phyloP scores from a whole-genome alignment of 2,888 invertebrate genomes.

The Suillia variegata region DNA sequence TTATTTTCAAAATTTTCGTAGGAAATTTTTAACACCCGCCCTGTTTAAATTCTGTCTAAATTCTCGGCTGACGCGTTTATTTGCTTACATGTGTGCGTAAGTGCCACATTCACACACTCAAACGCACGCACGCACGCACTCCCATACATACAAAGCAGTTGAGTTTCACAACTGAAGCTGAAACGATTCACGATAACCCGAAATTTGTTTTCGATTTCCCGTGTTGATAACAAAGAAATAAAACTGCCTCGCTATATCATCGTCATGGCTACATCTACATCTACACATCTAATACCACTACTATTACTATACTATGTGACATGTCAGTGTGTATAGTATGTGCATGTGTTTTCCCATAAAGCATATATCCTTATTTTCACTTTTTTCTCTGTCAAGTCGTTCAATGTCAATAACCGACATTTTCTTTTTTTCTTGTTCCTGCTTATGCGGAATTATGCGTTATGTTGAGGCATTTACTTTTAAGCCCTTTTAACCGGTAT shows the following conservation, averaged over 20 bases:
- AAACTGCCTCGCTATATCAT: too few species aligned
- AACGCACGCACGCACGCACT: not conserved
- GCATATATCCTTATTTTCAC: too few species aligned
- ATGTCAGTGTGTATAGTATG: slow-evolving; percentile 7
- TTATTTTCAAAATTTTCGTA: too few species aligned
- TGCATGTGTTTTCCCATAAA: not conserved
- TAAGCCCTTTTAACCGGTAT: too few species aligned
- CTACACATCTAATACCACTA: too few species aligned
- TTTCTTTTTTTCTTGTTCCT: too few species aligned
- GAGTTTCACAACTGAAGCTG: not conserved
- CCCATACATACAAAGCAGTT: too few species aligned
- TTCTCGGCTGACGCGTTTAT: too few species aligned
- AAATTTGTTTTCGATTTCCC: slow-evolving; percentile 14
- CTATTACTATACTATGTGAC: too few species aligned
- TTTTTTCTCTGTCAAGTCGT: not conserved
- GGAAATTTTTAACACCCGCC: too few species aligned
- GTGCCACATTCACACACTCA: not conserved
- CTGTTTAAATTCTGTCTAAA: too few species aligned
- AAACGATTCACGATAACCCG: slow-evolving; percentile 1
- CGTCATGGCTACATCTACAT: too few species aligned
- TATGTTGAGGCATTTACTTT: not conserved
- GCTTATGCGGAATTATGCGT: not conserved
- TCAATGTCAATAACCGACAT: not conserved
- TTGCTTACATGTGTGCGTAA: not conserved
- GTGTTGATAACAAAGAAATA: not conserved